Evolutionary conservation across 2,888 invertebrate species (phyloP).

Genomic region (Caenorhabditis drosophilae): DNA sequence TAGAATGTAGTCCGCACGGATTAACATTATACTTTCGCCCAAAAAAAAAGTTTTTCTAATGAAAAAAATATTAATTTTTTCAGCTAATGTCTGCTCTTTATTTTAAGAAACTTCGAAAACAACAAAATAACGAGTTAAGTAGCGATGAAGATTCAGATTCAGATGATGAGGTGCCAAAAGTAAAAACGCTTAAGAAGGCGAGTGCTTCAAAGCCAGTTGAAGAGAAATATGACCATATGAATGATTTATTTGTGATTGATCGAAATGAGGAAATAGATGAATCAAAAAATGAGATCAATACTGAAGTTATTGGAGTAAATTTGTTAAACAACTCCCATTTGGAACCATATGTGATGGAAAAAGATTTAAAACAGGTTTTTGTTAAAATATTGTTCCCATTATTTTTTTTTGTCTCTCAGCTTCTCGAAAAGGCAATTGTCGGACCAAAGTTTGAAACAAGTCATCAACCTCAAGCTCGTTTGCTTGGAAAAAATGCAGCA

Average conservation of each 20-base stretch:
- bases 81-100: constrained; percentile 36
- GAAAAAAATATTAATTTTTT: no score
- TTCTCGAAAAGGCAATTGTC: constrained; percentile 44
- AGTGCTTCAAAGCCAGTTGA: neutral
- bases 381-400: constrained; percentile 4
- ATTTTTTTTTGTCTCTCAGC: constrained; percentile 16
- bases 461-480: constrained; percentile 30
- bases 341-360: constrained; percentile 40
- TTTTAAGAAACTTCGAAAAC: constrained; percentile 31
- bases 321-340: constrained; percentile 7
- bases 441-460: constrained; percentile 43
- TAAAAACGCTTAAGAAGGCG: constrained; percentile 7
- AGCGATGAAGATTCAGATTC: constrained; percentile 33
- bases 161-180: constrained; percentile 14
- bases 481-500: constrained; percentile 35
- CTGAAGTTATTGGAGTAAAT: constrained; percentile 7
- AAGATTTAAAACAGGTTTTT: constrained; percentile 26
- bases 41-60: no score
- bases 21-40: no score
- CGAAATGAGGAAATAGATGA: constrained; percentile 7
- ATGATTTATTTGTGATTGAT: constrained; percentile 34
- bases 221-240: constrained; percentile 5
- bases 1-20: no score
- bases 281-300: constrained; percentile 7
- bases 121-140: constrained; percentile 15